Evolutionary conservation across 1,140 invertebrate species (phyloP), one percentile per base, ranked within the genome.

Genomic region (Cydia strobilella): DNA sequence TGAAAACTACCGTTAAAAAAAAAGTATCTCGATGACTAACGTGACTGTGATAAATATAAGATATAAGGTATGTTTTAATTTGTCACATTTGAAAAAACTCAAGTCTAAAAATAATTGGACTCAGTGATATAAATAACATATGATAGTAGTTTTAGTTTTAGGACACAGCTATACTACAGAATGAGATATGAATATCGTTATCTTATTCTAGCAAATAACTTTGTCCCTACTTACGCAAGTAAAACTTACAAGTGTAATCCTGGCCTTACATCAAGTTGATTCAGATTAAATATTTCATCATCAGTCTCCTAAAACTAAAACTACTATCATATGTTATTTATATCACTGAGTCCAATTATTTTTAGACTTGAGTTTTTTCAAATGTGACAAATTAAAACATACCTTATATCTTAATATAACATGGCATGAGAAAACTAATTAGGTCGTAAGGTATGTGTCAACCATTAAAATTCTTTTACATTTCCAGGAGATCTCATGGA

Each of bases 401-500:
- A 23, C 15, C 25, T 63, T n/a, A n/a, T n/a, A n/a, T n/a, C n/a
- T 63, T 63, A 63, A n/a, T n/a, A n/a, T n/a, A n/a, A n/a, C n/a
- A n/a, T 42, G 31, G 42, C 12, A 45, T 45, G 12, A 45, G 42
- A 45, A 13, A 45, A 13, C 42, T 13, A 42, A 42, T 7, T 2
- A 42, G 42, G 42, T 13, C 12, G 13, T 15, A 45, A 3, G 0
- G 13, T 15, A 45, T 12, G 0, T 23, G n/a, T 5, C n/a, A 39
- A 20, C 2, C 1, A 9, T 15, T 65, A 35, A 69, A n/a, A 35
- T 31, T 69, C 15, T 31, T 69, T 35, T 59, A n/a, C 12, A 39
- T 45, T 86, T 87, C 51, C 85, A 97, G 97, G 97, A 93, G 98
- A 99, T 94, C 94, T 98, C 88, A 98, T 98, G 97, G 97, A 98